These are phyloP conservation scores for Beris morrisii DNA, from an alignment of 2,888 invertebrate genomes.

Conservation along the genomic window DNA sequence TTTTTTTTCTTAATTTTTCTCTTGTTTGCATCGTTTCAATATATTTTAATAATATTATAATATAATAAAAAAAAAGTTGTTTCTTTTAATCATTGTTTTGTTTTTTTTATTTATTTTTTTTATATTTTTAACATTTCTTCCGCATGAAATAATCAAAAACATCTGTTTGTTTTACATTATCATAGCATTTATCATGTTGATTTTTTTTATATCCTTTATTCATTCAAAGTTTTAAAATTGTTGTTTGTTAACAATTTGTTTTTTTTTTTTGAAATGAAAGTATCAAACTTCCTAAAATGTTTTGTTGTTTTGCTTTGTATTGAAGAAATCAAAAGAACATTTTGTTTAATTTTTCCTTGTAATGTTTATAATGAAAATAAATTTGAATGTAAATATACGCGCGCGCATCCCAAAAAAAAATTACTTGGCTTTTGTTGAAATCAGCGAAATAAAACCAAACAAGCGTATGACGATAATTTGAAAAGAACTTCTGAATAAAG, in stretches of 20 bases:
- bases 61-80: constrained; percentile 29
- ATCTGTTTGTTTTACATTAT: constrained; percentile 16
- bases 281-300: not conserved
- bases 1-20: constrained; percentile 26
- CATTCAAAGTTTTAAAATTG: constrained; percentile 1
- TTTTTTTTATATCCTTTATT: constrained; percentile 11
- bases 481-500: constrained; percentile 5
- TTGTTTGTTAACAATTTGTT: not conserved
- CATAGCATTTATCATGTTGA: constrained; percentile 6
- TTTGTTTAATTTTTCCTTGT: constrained; percentile 26
- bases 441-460: constrained; percentile 6
- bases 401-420: constrained; percentile 9
- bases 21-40: constrained; percentile 7
- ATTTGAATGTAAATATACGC: not conserved
- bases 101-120: constrained; percentile 16
- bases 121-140: not conserved
- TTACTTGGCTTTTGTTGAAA: not conserved
- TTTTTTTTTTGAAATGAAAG: not conserved
- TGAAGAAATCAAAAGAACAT: constrained; percentile 28
- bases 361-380: constrained; percentile 22
- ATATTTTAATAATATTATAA: constrained; percentile 7
- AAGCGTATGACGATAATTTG: constrained; percentile 21
- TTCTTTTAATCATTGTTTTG: constrained; percentile 20
- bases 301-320: constrained; percentile 4
- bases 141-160: constrained; percentile 18